Evolutionary conservation across 2,113 vertebrate genomes (phyloP), one percentile per base, ranked within the genome.

Genomic region (Cyanoramphus novaezelandiae): DNA sequence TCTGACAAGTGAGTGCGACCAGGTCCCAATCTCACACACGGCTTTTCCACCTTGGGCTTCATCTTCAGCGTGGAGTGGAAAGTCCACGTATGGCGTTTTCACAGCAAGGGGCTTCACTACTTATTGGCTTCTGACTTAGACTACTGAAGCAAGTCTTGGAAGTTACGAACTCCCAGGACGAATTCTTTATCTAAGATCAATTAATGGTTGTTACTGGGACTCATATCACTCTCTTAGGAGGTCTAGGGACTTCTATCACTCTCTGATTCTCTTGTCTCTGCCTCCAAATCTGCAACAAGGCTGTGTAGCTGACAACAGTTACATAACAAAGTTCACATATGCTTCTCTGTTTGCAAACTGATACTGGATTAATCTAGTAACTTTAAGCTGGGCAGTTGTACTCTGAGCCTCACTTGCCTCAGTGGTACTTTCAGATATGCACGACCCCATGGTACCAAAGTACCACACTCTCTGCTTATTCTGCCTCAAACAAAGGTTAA

Each of bases 21-120:
- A 6, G 28, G 13, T 59, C 23, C 6, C 17, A 23, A 1, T 46
- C 24, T 53, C 5, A 14, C 0, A 4, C 6, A 21, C 0, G 17
- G 7, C 3, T 75, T 85, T 82, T 82, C 16, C 11, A 9, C 13
- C 7, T 37, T 68, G 12, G 7, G 1, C 11, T 90, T 74, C 11
- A 19, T 47, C 25, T 43, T 62, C 41, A 39, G 17, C 11, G 5
- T 74, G 33, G 41, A 60, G 7, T 23, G n/a, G 23, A 69, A 87
- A 77, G 16, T 15, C 19, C 21, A 55, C 2, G 21, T 14, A 16
- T 21, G 25, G 41, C 37, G 13, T 75, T 82, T 49, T 33, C 13
- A 13, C 2, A 4, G 43, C 7, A 39, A 43, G 7, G 3, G 3
- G 3, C 35, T 68, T 55, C 33, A 19, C 4, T 55, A 4, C 39